Evolutionary conservation across 2,797 vertebrate genomes (phyloP).

Genomic region (Peromyscus melanophrys): DNA sequence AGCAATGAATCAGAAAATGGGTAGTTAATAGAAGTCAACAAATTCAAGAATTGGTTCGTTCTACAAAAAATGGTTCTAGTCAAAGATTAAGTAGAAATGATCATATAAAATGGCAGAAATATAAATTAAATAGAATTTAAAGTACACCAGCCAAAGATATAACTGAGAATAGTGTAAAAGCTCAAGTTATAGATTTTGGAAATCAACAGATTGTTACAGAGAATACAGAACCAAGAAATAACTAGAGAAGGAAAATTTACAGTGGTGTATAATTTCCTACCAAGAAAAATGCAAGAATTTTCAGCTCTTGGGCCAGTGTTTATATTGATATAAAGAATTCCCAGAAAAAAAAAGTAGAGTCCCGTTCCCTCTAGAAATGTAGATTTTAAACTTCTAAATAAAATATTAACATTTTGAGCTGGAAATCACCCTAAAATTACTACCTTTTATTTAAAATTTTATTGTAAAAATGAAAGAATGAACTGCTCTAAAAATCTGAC

Average conservation of each 20-base stretch:
- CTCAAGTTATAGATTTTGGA: neutral
- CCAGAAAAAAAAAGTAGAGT: neutral
- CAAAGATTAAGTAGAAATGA: neutral
- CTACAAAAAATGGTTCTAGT: neutral
- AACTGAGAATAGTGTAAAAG: neutral
- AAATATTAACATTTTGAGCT: neutral
- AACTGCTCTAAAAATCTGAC: neutral
- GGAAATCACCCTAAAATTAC: neutral
- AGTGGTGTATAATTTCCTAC: neutral
- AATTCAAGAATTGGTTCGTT: neutral
- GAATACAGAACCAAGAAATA: neutral
- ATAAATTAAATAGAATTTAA: neutral
- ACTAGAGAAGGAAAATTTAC: neutral
- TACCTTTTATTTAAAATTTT: neutral
- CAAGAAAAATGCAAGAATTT: neutral
- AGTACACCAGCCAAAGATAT: neutral
- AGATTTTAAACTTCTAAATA: neutral
- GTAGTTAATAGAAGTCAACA: neutral
- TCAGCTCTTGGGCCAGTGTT: neutral
- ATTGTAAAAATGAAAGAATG: neutral
- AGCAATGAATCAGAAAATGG: neutral
- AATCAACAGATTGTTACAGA: neutral
- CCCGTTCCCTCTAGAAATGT: neutral
- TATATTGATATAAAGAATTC: neutral
- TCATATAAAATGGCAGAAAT: constrained; percentile 4